Percentiles rank a stretch among this genome's conserved stretches.
Evolutionary conservation across 2,113 vertebrate genomes (phyloP).

Genomic region (Hippolais icterina): DNA sequence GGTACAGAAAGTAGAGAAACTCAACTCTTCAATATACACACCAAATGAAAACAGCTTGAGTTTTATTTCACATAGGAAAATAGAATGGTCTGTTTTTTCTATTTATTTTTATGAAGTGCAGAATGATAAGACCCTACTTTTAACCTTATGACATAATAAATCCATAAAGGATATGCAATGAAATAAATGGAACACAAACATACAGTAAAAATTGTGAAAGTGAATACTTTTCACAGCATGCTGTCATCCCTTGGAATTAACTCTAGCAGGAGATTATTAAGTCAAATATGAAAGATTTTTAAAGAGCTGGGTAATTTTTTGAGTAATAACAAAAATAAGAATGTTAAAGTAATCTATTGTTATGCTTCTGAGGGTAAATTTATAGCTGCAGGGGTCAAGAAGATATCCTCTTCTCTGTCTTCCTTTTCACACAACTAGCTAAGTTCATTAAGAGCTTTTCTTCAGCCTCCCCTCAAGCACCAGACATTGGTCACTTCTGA

Average conservation of each 20-base stretch:
- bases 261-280: conserved; percentile 58
- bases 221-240: conserved; percentile 37
- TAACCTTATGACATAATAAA: conserved; percentile 26
- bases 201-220: conserved; percentile 17
- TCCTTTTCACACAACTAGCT: neutral
- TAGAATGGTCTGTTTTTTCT: neutral
- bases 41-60: neutral
- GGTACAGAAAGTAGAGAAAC: neutral
- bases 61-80: neutral
- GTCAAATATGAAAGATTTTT: conserved; percentile 52
- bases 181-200: conserved; percentile 3
- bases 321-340: conserved; percentile 36
- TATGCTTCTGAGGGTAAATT: conserved; percentile 23
- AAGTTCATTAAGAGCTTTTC: neutral
- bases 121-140: neutral
- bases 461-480: neutral
- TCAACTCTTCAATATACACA: neutral
- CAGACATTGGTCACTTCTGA: neutral
- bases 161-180: neutral
- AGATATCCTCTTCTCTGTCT: neutral
- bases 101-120: conserved; percentile 6
- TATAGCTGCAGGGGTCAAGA: conserved; percentile 13
- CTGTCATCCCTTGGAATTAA: conserved; percentile 31
- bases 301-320: conserved; percentile 53
- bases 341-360: conserved; percentile 40